Evolutionary conservation across 2,113 vertebrate genomes (phyloP).

Genomic region (Genyomyrus donnyi): DNA sequence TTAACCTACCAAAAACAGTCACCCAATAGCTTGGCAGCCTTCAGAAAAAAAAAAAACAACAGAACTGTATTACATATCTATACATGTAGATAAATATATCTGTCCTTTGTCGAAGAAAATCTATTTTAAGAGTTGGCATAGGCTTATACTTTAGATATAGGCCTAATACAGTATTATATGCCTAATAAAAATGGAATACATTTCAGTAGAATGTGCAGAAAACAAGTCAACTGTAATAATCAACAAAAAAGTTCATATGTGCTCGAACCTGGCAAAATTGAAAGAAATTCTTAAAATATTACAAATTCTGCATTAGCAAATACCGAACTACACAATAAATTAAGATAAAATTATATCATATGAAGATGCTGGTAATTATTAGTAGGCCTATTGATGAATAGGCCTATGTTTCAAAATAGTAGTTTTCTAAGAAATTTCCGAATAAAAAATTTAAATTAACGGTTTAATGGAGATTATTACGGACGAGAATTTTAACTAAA

Average conservation of each 20-base stretch:
- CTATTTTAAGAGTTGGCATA: neutral
- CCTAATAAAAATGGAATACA: neutral
- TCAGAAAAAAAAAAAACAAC: neutral
- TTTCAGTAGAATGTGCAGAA: neutral
- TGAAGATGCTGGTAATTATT: neutral
- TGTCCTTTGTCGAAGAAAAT: neutral
- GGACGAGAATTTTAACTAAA: neutral
- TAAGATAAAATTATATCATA: neutral
- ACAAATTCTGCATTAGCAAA: neutral
- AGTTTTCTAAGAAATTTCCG: neutral
- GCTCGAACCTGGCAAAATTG: neutral
- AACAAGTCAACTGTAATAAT: neutral
- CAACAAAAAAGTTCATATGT: neutral
- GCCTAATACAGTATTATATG: neutral
- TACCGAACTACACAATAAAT: neutral
- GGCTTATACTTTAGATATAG: neutral
- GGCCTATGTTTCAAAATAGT: no score
- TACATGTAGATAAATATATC: neutral
- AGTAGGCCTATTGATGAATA: neutral
- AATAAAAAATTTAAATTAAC: neutral
- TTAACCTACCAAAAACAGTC: neutral
- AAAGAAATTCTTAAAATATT: neutral
- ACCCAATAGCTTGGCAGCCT: neutral
- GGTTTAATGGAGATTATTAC: neutral
- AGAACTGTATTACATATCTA: neutral